Evolutionary conservation across 2,113 vertebrate genomes (phyloP).

Genomic region (Seriola quinqueradiata): DNA sequence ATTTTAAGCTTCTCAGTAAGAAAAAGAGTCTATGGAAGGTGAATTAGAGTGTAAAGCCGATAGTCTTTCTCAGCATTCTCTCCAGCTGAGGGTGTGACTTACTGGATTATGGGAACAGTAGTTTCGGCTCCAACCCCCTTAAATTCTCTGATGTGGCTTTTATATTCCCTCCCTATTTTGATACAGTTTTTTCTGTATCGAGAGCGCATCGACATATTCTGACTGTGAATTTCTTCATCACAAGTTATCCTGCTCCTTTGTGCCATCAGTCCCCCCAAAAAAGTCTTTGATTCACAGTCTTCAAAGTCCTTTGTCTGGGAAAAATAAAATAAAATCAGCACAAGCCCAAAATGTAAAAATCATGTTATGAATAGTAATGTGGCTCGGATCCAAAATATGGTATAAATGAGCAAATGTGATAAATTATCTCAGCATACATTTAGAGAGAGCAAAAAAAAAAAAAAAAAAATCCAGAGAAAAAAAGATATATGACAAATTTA

Average conservation of each 20-base stretch:
- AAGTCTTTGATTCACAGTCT: conserved; percentile 57
- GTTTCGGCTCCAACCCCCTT: conserved; percentile 69
- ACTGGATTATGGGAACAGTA: conserved; percentile 81
- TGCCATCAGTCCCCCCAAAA: conserved; percentile 19
- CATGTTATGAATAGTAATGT: conserved; percentile 52
- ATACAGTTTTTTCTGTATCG: conserved; percentile 52
- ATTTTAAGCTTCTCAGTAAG: conserved; percentile 72
- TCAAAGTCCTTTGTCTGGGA: conserved; percentile 59
- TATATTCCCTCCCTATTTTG: conserved; percentile 70
- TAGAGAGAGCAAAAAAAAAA: neutral
- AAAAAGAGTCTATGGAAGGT: conserved; percentile 73
- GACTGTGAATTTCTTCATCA: conserved; percentile 65
- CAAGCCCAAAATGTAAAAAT: conserved; percentile 40
- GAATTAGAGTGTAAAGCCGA: conserved; percentile 75
- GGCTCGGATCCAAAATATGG: conserved; percentile 33
- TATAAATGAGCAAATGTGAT: conserved; percentile 68
- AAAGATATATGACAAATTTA: conserved; percentile 66
- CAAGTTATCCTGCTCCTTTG: conserved; percentile 41
- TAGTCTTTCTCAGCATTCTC: conserved; percentile 74
- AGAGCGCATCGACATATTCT: conserved; percentile 58
- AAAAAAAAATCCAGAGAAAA: neutral
- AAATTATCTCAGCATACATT: conserved; percentile 57
- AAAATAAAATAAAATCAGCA: conserved; percentile 29
- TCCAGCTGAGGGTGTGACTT: conserved; percentile 79
- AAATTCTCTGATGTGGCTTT: conserved; percentile 68